These are phyloP conservation scores for Tiliacea aurago DNA, from an alignment of 2,888 invertebrate species.

Conservation along the genomic window DNA sequence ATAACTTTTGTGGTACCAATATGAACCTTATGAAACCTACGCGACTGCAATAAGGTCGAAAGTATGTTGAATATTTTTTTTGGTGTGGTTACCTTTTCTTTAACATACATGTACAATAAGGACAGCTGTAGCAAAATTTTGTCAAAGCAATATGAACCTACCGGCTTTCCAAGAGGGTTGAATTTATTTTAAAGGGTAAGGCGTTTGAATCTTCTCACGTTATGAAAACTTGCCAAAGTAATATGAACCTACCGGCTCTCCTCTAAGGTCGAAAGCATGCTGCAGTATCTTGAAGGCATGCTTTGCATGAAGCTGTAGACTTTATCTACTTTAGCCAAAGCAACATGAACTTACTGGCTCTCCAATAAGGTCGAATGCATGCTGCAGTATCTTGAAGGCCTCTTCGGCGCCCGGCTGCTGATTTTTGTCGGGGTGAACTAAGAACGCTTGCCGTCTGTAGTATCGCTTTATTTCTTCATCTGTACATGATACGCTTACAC, in stretches of 20 bases:
- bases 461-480: constrained; percentile 98
- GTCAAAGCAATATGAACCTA: constrained; percentile 81
- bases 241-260: constrained; percentile 93
- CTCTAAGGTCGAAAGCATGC: constrained; percentile 98
- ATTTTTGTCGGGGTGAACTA: constrained; percentile 99
- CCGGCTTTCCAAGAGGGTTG: constrained; percentile 97
- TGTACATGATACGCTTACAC: constrained; percentile 96
- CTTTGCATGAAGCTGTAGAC: constrained; percentile 90
- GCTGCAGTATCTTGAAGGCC: constrained; percentile 98
- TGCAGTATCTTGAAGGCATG: constrained; percentile 98
- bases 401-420: constrained; percentile 98
- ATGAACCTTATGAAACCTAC: background rate
- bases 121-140: background rate
- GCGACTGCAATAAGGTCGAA: constrained; percentile 6
- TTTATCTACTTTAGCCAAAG: constrained; percentile 73
- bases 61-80: background rate
- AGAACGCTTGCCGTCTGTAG: constrained; percentile 97
- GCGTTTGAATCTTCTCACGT: background rate
- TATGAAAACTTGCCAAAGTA: constrained; percentile 27
- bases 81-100: background rate
- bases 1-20: background rate
- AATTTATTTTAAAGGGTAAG: constrained; percentile 72
- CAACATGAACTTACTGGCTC: constrained; percentile 93
- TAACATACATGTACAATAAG: background rate
- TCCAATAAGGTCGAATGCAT: constrained; percentile 98